These are phyloP conservation scores for Aselliscus stoliczkanus DNA, from an alignment of 2,797 vertebrate species.

Conservation along the genomic window DNA sequence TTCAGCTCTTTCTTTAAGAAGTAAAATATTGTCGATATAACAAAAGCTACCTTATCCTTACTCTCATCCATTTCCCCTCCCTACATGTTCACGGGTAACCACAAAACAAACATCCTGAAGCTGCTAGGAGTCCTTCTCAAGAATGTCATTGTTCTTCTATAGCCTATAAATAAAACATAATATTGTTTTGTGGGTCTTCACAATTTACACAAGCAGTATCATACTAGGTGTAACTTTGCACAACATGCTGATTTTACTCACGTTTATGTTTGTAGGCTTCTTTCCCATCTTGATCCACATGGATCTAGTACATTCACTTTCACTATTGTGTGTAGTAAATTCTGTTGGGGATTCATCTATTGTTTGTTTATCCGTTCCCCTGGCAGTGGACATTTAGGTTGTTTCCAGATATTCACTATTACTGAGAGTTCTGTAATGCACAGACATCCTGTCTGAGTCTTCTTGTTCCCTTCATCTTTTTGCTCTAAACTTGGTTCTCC, in stretches of 20 bases:
- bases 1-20: background rate
- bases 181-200: background rate
- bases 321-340: background rate
- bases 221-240: background rate
- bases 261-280: background rate
- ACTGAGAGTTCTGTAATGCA: background rate
- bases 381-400: background rate
- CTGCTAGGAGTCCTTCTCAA: background rate
- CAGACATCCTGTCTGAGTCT: background rate
- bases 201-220: background rate
- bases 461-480: background rate
- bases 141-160: background rate
- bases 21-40: background rate
- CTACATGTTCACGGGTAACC: background rate
- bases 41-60: background rate
- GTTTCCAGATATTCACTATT: constrained; percentile 18
- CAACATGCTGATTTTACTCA: background rate
- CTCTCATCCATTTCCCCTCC: background rate
- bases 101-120: background rate
- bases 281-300: accelerated
- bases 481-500: background rate
- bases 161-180: background rate
- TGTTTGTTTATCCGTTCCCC: background rate
- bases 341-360: background rate
- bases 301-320: background rate